Conservation (phyloP, 2,113 vertebrate species). For the Callipepla squamata region DNA sequence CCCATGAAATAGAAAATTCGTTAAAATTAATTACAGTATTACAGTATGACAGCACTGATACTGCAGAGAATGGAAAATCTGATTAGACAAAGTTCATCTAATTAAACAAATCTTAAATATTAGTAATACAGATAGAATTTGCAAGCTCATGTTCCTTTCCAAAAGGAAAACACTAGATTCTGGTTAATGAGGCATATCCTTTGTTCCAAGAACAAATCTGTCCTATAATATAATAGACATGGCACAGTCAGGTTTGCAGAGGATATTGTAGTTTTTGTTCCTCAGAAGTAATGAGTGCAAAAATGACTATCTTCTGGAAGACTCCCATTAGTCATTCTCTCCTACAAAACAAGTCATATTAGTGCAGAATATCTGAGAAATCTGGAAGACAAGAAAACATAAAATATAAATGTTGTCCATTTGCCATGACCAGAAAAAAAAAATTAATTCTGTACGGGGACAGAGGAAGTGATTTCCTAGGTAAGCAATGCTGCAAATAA, state of each 20-base stretch:
- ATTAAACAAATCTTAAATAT: conserved; percentile 12
- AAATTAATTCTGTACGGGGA: neutral
- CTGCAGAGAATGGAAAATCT: neutral
- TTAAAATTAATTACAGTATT: neutral
- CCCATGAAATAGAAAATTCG: neutral
- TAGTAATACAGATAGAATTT: neutral
- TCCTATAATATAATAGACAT: neutral
- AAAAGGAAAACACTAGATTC: neutral
- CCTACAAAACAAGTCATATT: neutral
- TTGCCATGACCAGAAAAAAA: neutral
- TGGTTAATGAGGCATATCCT: neutral
- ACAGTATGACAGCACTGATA: neutral
- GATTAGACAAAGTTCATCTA: conserved; percentile 12
- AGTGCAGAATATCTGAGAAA: neutral
- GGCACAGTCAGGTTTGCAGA: neutral
- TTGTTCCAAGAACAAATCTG: neutral
- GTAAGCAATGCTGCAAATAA: neutral
- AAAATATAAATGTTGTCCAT: neutral
- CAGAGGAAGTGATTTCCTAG: neutral
- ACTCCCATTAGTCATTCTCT: neutral
- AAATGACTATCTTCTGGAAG: neutral
- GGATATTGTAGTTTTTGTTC: neutral
- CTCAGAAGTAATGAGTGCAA: neutral
- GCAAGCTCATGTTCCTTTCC: neutral
- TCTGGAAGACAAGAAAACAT: neutral